Evolutionary conservation across 2,113 vertebrate genomes (phyloP), one percentile per base, ranked within the genome.

Genomic region (Grus americana): DNA sequence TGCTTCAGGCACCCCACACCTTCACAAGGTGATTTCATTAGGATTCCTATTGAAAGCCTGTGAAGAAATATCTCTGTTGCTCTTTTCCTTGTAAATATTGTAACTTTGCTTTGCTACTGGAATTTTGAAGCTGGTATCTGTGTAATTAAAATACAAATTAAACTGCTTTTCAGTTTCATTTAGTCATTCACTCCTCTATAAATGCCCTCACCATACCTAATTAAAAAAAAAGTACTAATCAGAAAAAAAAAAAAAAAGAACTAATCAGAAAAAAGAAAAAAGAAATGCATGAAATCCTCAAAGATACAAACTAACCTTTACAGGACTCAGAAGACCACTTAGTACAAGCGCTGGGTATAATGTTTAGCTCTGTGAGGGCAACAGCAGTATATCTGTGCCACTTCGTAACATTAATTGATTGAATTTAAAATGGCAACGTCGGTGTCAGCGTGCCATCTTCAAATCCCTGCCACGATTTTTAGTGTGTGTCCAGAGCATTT

Each of bases 221-320:
- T 52, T 65, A 59, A 42, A 70, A 38, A 38, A 29, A 49, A 71
- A 59, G 6, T 82, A 88, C 23, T 79, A 59, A 72, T 63, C 47
- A 65, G 59, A 29, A 79, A 44, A 62, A 42, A 40, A 40, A 40
- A 79, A 44, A 62, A 42, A 42, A 42, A 42, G 12, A 42, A 38
- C 40, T 70, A 70, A 36, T 47, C 12, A 57, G 21, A 19, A 78
- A 44, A 78, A 24, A 65, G 50, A 49, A 49, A 18, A 57, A 16
- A 79, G 10, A 58, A 93, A 90, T 36, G 29, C 30, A 40, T 49
- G 16, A 90, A 91, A 85, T 91, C 24, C 66, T 89, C 46, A 79
- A 81, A 92, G 93, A 89, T 91, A 93, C 2, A 30, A 79, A 87
- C 78, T 90, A 84, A 87, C 70, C 61, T 87, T 89, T 91, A 90